Percentiles rank a stretch among this genome's conserved stretches.
Evolutionary conservation across 2,113 vertebrate species (phyloP).

Genomic region (Perca schrenkii): DNA sequence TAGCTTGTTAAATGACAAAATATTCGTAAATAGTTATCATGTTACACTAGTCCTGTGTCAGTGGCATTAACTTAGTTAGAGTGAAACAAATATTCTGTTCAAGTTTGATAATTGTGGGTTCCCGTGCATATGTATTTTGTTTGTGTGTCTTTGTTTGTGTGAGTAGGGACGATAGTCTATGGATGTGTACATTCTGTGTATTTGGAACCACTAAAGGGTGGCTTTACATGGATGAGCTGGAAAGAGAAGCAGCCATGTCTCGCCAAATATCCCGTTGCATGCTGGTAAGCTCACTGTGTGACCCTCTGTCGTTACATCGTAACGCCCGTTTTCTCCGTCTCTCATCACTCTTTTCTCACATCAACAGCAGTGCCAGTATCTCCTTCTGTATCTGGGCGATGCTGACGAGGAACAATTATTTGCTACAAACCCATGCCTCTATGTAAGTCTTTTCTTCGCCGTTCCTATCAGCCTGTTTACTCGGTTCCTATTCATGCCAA

Average conservation of each 20-base stretch:
- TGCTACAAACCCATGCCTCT: conserved; percentile 41
- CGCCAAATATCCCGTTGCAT: conserved; percentile 38
- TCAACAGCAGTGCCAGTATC: conserved; percentile 80
- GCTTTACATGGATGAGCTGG: not conserved
- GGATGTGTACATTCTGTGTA: conserved; percentile 81
- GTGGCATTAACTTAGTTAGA: not conserved
- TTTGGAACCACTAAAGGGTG: not conserved
- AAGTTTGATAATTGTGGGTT: not conserved
- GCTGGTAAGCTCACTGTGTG: conserved; percentile 62
- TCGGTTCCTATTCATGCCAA: not conserved
- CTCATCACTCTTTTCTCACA: not conserved
- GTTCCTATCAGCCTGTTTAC: not conserved
- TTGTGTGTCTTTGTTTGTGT: conserved; percentile 41
- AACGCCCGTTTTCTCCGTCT: not conserved
- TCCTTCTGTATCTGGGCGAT: conserved; percentile 71
- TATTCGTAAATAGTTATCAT: not conserved
- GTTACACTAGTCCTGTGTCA: not conserved
- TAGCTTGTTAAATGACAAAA: not conserved
- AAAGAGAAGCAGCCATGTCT: conserved; percentile 23
- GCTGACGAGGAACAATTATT: conserved; percentile 69
- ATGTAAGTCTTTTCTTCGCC: conserved; percentile 56
- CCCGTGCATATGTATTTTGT: not conserved
- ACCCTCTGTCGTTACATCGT: not conserved
- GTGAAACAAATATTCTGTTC: not conserved
- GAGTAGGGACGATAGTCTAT: conserved; percentile 46